Conservation (phyloP, 2,888 invertebrate species). For the Myathropa florea region DNA sequence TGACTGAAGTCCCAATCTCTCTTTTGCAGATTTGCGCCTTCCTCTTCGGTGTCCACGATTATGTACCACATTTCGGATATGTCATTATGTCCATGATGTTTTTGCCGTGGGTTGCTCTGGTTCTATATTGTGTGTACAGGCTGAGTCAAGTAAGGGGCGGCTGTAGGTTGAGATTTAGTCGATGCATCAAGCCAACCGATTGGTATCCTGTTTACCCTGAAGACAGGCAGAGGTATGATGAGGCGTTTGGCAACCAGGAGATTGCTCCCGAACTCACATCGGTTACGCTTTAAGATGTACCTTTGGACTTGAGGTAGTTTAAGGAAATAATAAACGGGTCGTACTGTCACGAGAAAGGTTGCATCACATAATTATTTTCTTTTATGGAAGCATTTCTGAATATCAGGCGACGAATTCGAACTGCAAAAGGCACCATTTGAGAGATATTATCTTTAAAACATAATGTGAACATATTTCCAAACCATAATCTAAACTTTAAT, state of each 20-base stretch:
- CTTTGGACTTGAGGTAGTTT: not conserved
- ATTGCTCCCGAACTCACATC: constrained; percentile 1
- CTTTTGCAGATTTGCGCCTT: not conserved
- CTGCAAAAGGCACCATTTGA: no score
- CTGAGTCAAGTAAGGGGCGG: constrained; percentile 53
- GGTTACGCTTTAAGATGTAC: constrained; percentile 24
- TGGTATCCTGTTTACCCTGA: constrained; percentile 71
- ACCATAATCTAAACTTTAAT: no score
- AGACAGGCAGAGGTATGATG: constrained; percentile 67
- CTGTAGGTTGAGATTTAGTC: constrained; percentile 47
- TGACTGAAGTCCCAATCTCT: not conserved
- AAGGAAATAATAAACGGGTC: not conserved
- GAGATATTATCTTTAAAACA: no score
- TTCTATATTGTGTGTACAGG: constrained; percentile 49
- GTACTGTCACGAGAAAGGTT: no score
- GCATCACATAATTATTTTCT: no score
- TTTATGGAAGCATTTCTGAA: no score
- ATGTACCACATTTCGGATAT: no score
- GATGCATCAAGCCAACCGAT: constrained; percentile 66
- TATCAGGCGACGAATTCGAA: no score
- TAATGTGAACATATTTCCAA: no score
- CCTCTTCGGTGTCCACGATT: not conserved
- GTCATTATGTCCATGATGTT: not conserved
- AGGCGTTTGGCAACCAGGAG: constrained; percentile 42
- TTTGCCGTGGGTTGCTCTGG: constrained; percentile 59